Base-by-base conservation (phyloP, 2,797 vertebrate species). In the Malurus splendens region DNA sequence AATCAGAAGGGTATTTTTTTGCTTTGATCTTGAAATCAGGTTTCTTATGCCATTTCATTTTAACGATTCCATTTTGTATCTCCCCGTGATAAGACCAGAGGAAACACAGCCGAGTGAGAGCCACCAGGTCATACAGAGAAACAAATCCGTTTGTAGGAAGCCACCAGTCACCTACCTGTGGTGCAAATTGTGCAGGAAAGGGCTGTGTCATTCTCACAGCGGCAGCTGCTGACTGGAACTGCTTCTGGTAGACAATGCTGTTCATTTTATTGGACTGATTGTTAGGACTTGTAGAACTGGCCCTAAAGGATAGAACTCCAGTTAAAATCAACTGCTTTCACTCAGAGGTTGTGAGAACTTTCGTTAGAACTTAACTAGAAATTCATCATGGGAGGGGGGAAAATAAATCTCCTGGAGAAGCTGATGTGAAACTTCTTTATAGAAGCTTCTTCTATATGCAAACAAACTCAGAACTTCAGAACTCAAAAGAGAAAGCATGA, bases 221-320 rank as follows among this genome's bases (percentile, higher is more conserved):
- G 2, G 98, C 98, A 50, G 98, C 98, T 87, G 97, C 98, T 50
- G 98, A 98, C 91, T 98, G 98, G 95, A 99, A 99, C 94, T 99
- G 99, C 97, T 99, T 99, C 98, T 99, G 99, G 97, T 99, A 99
- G 60, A 99, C 97, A 97, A 99, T 97, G 96, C 98, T 99, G 98
- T 98, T 99, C 97, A 99, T 98, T 97, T 99, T 99, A 97, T 98
- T 98, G 94, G 98, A 98, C 96, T 99, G 99, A 96, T 98, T 99
- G 93, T 98, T 99, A 12, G 99, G 99, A 95, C 99, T 99, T n/a
- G 98, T 99, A 91, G 99, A 99, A 96, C 98, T 98, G 57, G 98
- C 98, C 97, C 99, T 99, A 94, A 87, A 89, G 89, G 76, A 95
- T 72, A 96, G 87, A 79, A 82, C 39, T 73, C 42, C 68, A 68